Base-by-base conservation (phyloP, 2,797 vertebrate genomes). In the Neoniphon sammara region DNA sequence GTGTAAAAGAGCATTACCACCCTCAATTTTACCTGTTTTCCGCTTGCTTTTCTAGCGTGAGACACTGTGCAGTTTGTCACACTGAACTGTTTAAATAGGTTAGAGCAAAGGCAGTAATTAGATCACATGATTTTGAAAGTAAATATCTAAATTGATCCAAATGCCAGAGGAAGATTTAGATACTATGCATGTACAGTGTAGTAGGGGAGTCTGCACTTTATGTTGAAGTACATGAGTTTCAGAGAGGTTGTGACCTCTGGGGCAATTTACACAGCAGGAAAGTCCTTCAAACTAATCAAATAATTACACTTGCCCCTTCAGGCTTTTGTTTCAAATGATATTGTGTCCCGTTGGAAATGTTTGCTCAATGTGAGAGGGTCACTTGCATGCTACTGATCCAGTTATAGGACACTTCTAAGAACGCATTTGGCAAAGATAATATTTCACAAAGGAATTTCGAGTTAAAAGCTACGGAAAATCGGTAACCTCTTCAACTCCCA, bases 161-260 rank as follows among this genome's bases (percentile, higher is more conserved):
- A 81, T 68, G 73, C 68, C 80, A 81, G 7, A 72, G 42, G 80
- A 71, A 76, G 69, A 73, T 80, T 80, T 44, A 61, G 59, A 12
- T 27, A 7, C 2, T 12, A 31, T 31, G n/a, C 34, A 50, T 7
- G 5, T 8, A 47, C 5, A 0, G 23, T 44, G 23, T 20, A 11
- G 54, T 73, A 78, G 70, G 54, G 56, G 59, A 70, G 56, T 7
- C 5, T 77, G 63, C 49, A 44, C 39, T 72, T 76, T 70, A 44
- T 64, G 70, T 44, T 17, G 64, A 57, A 58, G 72, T 77, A 87
- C 70, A 83, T 79, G 25, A 39, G 1, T 73, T 46, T 34, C n/a
- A 27, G 66, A 65, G 85, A 84, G 54, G 80, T 75, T 81, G 50
- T 81, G 84, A 90, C 87, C 87, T 88, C 84, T 83, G 82, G 59